Percentiles rank a stretch among this genome's conserved stretches.
Evolutionary conservation across 2,113 vertebrate species (phyloP).

Genomic region (Salvelinus namaycush): DNA sequence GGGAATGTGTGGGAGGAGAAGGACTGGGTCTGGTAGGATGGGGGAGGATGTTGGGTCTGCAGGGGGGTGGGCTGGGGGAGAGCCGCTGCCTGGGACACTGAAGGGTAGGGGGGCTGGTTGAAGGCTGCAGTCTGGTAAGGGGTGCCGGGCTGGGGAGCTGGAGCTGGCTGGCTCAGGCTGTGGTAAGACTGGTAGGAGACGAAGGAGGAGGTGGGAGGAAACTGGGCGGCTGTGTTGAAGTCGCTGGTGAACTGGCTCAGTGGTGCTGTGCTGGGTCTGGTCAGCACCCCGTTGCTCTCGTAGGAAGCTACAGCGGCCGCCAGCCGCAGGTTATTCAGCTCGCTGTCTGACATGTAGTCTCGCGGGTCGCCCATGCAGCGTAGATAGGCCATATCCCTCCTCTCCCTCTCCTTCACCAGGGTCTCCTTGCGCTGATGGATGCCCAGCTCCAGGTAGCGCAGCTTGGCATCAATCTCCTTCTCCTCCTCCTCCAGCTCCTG

Average conservation of each 20-base stretch:
- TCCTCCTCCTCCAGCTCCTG: slow-evolving; percentile 97
- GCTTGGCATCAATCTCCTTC: slow-evolving; percentile 97
- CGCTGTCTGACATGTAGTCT: slow-evolving; percentile 95
- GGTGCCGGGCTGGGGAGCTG: slow-evolving; percentile 66
- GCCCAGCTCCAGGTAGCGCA: slow-evolving; percentile 94
- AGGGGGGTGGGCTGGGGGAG: slow-evolving; percentile 82
- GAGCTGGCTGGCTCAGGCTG: slow-evolving; percentile 72
- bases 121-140: slow-evolving; percentile 81
- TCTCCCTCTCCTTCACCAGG: slow-evolving; percentile 87
- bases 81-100: slow-evolving; percentile 76
- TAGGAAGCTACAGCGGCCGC: slow-evolving; percentile 78
- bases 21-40: slow-evolving; percentile 73
- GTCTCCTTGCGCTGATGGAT: slow-evolving; percentile 97
- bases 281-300: slow-evolving; percentile 74
- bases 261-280: slow-evolving; percentile 76
- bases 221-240: slow-evolving; percentile 76
- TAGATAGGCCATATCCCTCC: slow-evolving; percentile 87
- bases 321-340: slow-evolving; percentile 89
- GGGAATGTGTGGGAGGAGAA: slow-evolving; percentile 82
- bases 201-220: slow-evolving; percentile 80
- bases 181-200: slow-evolving; percentile 78
- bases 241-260: slow-evolving; percentile 83
- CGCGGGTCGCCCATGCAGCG: slow-evolving; percentile 88
- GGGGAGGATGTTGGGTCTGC: slow-evolving; percentile 77
- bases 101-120: slow-evolving; percentile 84